Evolutionary conservation across 2,113 vertebrate species (phyloP), one percentile per base, ranked within the genome.

Genomic region (Caracal caracal): DNA sequence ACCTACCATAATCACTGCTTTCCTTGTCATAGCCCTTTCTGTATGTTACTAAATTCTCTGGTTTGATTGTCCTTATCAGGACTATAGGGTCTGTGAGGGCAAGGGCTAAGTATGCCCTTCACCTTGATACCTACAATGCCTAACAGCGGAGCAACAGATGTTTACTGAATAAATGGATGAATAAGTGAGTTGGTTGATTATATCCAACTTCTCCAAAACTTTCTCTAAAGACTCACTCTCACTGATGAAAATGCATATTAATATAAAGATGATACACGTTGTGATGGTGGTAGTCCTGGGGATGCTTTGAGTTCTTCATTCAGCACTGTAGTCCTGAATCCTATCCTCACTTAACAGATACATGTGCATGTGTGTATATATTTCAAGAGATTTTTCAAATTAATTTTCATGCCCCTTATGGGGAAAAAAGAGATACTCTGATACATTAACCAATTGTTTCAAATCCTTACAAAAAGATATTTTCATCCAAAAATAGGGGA

Each of bases 351-450:
- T 68, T 66, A 40, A 84, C 8, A 76, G 33, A 35, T 79, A 61
- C 4, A 53, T 56, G 22, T 30, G 3, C n/a, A 28, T 28, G 1
- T 35, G 24, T 81, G 20, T 66, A 47, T 73, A 79, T 40, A 26
- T 49, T 73, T 90, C 30, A 59, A 88, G 17, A 82, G 35, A 65
- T 56, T 89, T 94, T 79, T 90, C 68, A 96, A 83, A 75, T 96
- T 88, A 83, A 43, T 51, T 81, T 87, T 89, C 47, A 93, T 68
- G 37, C 15, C 26, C 10, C 4, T n/a, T 28, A 47, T 84, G 19
- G 30, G 16, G 19, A 26, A 20, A n/a, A n/a, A 85, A 49, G 68
- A n/a, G 24, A 1, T 10, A 83, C 20, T 92, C 33, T 88, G 66
- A 95, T 59, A 90, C 7, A 56, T 3, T 51, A 66, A 63, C 16